Base-by-base conservation (phyloP, 2,888 invertebrate species). In the Acleris emargana region DNA sequence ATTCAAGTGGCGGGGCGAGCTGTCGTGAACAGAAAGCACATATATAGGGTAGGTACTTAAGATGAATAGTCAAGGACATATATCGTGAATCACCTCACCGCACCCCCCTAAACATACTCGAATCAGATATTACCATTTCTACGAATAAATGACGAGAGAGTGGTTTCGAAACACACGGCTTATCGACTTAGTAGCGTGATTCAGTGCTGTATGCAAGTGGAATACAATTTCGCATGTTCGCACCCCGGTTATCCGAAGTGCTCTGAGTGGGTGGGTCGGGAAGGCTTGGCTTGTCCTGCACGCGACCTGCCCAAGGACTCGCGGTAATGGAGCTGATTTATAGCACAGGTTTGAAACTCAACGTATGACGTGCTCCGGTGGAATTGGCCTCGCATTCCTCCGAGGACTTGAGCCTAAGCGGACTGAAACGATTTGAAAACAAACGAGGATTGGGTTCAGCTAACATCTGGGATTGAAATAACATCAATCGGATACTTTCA, bases 211-310 rank as follows among this genome's bases (percentile, higher is more conserved):
- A 13, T 58, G 54, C 52, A 50, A 54, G 47, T 49, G 49, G 58
- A 67, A 68, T 71, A 72, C 66, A 64, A 73, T 75, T 83, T 82
- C 72, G 81, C 83, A 79, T 76, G 77, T 74, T 64, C 71, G 75
- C 75, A 69, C 72, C 60, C 70, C 72, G 76, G 38, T 77, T 73
- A 73, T 66, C 64, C 70, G 71, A 74, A 73, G 74, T 73, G 72
- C 70, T 74, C 64, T 59, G 72, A 73, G 64, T 72, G 78, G 86
- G 86, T 70, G 86, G 77, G 86, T 73, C 79, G 59, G 62, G 71
- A 74, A 80, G 84, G 84, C 82, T 82, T 76, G 85, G 79, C 80
- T 67, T 63, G 67, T 72, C 61, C 68, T 63, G 68, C 87, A 87
- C 87, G 86, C 86, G 66, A 85, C 62, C 67, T 55, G 64, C 58